Evolutionary conservation across 1,140 invertebrate genomes (phyloP), one percentile per base, ranked within the genome.

Genomic region (Chironomus striatipennis): DNA sequence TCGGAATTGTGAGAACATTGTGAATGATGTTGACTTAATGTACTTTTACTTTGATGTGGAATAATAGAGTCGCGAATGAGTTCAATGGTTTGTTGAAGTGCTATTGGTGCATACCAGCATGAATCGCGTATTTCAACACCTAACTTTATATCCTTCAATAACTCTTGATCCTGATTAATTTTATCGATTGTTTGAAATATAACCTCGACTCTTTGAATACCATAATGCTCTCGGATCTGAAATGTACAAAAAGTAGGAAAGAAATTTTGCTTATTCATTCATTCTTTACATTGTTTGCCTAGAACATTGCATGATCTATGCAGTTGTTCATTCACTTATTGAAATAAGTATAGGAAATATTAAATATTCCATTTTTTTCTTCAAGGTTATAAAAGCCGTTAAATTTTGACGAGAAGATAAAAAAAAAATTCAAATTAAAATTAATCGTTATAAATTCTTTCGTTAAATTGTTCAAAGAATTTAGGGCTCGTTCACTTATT

Each of bases 41-140:
- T 77, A 76, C 76, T 80, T 8, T 70, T 70, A 21, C 65, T 21
- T 1, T 18, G 65, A 70, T 20, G 10, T 20, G 86, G 83, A 0
- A 85, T 83, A 73, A 90, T 89, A n/a, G 88, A 86, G 79, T 91
- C 89, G 43, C 90, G 83, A 70, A 92, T 90, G 76, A 92, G 87
- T 80, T 91, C 90, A 74, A 92, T 89, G 77, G 87, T 90, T 81
- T 93, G 90, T 80, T 92, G 91, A 57, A 93, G 84, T 17, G 92
- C 91, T 12, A 92, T 89, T 2, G 91, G 88, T 1, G 90, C 87
- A 77, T 90, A 91, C 92, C 92, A 94, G 80, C 92, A 94, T 7
- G 90, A 91, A 80, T 94, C 92, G 18, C 92, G 82, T 57, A 93
- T 91, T 79, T 93, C 91, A 74, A 92, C 87, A 7, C 92, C 92